Evolutionary conservation across 2,113 vertebrate species (phyloP).

Genomic region (Nycticebus coucang): DNA sequence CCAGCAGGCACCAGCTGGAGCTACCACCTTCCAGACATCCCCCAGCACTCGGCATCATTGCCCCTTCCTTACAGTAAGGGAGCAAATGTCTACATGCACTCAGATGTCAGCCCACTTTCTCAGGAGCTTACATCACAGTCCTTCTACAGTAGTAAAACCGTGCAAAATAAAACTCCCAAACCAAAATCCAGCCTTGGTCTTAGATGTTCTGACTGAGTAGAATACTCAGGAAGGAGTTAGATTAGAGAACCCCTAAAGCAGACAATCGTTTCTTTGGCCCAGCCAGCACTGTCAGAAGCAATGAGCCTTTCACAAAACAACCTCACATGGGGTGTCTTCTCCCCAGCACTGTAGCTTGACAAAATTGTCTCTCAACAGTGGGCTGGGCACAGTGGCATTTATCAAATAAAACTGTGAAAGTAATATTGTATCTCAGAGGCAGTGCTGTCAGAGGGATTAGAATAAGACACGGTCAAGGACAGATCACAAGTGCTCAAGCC

Average conservation of each 20-base stretch:
- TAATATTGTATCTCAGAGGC: conserved; percentile 21
- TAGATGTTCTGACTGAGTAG: neutral
- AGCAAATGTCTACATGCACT: neutral
- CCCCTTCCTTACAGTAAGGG: fast-evolving
- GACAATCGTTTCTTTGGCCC: neutral
- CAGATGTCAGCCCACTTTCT: neutral
- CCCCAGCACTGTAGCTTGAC: neutral
- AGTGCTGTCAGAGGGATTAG: neutral
- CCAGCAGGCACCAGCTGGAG: neutral
- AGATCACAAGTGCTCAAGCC: conserved; percentile 57
- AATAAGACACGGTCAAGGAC: conserved; percentile 65
- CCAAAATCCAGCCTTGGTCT: neutral
- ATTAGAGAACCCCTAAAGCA: neutral
- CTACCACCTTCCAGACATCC: neutral
- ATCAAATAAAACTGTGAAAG: conserved; percentile 59
- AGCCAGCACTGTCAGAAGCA: neutral
- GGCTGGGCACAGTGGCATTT: neutral
- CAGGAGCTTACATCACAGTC: neutral
- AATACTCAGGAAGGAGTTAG: neutral
- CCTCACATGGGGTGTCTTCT: neutral
- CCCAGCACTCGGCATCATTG: neutral
- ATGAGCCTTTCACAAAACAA: neutral
- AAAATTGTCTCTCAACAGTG: conserved; percentile 48
- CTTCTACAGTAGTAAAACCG: neutral
- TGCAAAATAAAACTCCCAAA: conserved; percentile 32